phyloP scores from a whole-genome alignment of 2,888 invertebrate genomes.

The Tipula lateralis region DNA sequence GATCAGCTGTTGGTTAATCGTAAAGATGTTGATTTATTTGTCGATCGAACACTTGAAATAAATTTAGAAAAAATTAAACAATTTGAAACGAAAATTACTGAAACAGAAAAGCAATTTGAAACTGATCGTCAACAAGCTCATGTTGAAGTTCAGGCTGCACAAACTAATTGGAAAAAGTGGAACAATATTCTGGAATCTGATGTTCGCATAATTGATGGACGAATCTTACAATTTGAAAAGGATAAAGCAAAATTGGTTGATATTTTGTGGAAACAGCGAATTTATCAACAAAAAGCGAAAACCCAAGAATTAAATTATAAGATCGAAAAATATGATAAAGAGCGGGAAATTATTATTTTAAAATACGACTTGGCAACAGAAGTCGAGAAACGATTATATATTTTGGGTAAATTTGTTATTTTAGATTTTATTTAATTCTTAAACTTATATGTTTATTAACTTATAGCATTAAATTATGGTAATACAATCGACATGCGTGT shows the following conservation, averaged over 20 bases:
- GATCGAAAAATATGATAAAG: background rate
- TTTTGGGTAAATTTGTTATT: background rate
- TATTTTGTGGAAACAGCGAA: background rate
- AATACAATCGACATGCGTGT: conserved; percentile 12
- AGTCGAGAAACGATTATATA: background rate
- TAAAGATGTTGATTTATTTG: background rate
- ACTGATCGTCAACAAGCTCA: background rate
- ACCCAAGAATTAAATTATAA: background rate
- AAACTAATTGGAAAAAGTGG: background rate
- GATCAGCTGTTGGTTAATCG: background rate
- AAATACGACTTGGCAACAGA: background rate
- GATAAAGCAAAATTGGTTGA: background rate
- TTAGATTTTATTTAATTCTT: background rate
- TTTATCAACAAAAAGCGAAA: background rate
- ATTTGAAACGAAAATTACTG: background rate
- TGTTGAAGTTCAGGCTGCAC: background rate
- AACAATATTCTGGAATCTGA: background rate
- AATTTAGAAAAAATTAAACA: background rate
- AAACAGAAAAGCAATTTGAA: background rate
- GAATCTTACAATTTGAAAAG: background rate
- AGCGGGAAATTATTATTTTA: background rate
- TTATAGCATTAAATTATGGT: conserved; percentile 8
- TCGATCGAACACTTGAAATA: background rate
- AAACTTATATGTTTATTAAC: background rate
- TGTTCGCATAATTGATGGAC: background rate